Percentiles rank a stretch among this genome's conserved stretches.
phyloP scores from a whole-genome alignment of 1,140 invertebrate genomes.

The Akabosia matsudoensis region DNA sequence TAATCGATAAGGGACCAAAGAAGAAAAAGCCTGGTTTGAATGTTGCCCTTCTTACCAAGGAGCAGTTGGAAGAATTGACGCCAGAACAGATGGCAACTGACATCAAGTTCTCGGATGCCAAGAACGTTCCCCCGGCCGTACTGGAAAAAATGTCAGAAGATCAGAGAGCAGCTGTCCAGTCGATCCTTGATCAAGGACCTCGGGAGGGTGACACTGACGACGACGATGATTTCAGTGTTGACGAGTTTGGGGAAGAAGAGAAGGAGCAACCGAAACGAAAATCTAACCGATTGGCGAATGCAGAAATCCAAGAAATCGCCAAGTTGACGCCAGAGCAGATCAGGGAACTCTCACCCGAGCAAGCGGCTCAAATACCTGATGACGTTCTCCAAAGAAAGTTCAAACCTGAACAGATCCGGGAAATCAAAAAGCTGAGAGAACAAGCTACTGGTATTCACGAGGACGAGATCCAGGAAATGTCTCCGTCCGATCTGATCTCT shows the following conservation, averaged over 20 bases:
- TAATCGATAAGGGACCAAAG: not conserved
- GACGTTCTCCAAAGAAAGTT: not conserved
- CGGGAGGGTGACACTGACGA: not conserved
- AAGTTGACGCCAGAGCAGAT: not conserved
- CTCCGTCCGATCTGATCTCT: not conserved
- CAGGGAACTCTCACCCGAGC: not conserved
- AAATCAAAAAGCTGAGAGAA: not conserved
- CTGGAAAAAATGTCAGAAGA: not conserved
- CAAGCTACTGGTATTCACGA: not conserved
- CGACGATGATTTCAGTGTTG: not conserved
- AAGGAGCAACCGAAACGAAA: not conserved
- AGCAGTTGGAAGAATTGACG: not conserved
- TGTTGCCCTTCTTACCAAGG: not conserved
- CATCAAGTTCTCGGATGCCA: not conserved
- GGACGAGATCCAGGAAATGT: not conserved
- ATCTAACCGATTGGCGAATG: not conserved
- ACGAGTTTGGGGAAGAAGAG: not conserved
- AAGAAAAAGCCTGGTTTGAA: not conserved
- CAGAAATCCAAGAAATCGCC: not conserved
- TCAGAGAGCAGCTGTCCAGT: not conserved
- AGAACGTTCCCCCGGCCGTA: not conserved
- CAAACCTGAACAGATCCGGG: not conserved
- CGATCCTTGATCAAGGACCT: not conserved
- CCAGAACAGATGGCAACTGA: not conserved
- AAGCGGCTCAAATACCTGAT: not conserved